A percentile compares a stretch with the other conserved stretches of the same genome.
Evolutionary conservation across 2,888 invertebrate genomes (phyloP).

Genomic region (Hirtodrosophila alboralis): DNA sequence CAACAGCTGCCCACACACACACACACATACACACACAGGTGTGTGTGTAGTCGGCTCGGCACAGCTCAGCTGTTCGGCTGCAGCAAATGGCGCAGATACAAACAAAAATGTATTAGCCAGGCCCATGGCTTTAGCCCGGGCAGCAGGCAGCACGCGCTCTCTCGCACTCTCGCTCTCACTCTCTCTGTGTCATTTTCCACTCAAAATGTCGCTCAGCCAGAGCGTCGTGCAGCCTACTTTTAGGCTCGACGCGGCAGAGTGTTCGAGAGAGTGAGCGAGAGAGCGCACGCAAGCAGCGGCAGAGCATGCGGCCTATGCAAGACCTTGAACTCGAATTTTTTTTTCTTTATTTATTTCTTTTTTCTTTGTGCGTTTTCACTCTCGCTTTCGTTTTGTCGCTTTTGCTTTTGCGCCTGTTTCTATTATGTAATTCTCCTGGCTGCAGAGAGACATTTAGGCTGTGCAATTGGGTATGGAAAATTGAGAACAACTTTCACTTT

Average conservation of each 20-base stretch:
- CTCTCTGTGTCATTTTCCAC: slow-evolving; percentile 17
- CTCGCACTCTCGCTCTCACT: too few species aligned
- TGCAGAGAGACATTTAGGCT: slow-evolving; percentile 53
- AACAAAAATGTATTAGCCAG: slow-evolving; percentile 68
- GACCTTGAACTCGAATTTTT: slow-evolving; percentile 83
- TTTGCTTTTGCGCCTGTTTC: slow-evolving; percentile 47
- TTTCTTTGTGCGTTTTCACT: slow-evolving; percentile 15
- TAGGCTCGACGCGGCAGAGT: slow-evolving; percentile 53
- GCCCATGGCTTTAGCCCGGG: slow-evolving; percentile 48
- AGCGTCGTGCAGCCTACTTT: slow-evolving; percentile 64
- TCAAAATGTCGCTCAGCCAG: slow-evolving; percentile 46
- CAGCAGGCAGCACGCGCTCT: slow-evolving; percentile 16
- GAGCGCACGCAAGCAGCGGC: slow-evolving; percentile 12
- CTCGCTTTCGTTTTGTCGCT: slow-evolving; percentile 23
- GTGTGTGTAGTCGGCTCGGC: slow-evolving; percentile 19
- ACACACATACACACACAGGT: slow-evolving; percentile 10
- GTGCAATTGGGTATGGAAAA: slow-evolving; percentile 66
- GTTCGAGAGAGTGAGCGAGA: slow-evolving; percentile 7
- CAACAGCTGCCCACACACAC: slow-evolving; percentile 10
- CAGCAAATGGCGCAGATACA: slow-evolving; percentile 53
- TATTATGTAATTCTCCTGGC: slow-evolving; percentile 68
- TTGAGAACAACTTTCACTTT: slow-evolving; percentile 77
- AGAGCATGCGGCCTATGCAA: slow-evolving; percentile 82
- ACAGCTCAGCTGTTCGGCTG: slow-evolving; percentile 66
- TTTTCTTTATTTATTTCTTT: slow-evolving; percentile 35